phyloP scores from a whole-genome alignment of 2,113 vertebrate genomes.

The Athene noctua region DNA sequence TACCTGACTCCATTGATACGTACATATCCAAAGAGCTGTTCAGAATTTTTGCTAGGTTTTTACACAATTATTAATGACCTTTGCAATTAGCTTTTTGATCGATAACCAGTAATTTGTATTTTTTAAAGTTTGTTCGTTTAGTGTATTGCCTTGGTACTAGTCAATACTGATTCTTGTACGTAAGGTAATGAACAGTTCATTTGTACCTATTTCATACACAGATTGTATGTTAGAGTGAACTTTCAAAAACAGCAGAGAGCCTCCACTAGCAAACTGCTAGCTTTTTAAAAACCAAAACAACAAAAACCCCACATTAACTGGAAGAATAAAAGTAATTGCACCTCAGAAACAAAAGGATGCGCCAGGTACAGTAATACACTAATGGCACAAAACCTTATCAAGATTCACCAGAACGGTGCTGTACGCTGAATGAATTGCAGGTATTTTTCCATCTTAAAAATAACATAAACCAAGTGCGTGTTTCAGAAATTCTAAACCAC shows the following conservation, averaged over 20 bases:
- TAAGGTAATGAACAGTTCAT: constrained; percentile 29
- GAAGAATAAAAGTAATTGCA: constrained; percentile 62
- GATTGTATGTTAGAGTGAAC: neutral
- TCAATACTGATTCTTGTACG: constrained; percentile 28
- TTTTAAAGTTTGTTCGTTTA: constrained; percentile 2
- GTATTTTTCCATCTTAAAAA: constrained; percentile 17
- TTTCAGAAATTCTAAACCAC: constrained; percentile 30
- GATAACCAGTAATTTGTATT: neutral
- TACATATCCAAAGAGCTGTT: neutral
- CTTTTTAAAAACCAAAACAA: neutral
- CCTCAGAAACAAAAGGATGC: constrained; percentile 43
- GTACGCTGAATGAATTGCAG: neutral
- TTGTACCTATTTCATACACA: constrained; percentile 20
- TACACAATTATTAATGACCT: constrained; percentile 32
- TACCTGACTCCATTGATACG: neutral
- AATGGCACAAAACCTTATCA: neutral
- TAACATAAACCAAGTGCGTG: neutral
- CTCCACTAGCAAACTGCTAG: neutral
- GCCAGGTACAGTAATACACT: neutral
- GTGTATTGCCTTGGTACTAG: constrained; percentile 41
- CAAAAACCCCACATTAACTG: neutral
- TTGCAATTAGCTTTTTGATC: neutral
- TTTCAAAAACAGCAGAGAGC: constrained; percentile 20
- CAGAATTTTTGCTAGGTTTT: constrained; percentile 15
- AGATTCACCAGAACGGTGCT: neutral